phyloP scores from a whole-genome alignment of 2,797 vertebrate genomes.

The Phaenicophaeus curvirostris region DNA sequence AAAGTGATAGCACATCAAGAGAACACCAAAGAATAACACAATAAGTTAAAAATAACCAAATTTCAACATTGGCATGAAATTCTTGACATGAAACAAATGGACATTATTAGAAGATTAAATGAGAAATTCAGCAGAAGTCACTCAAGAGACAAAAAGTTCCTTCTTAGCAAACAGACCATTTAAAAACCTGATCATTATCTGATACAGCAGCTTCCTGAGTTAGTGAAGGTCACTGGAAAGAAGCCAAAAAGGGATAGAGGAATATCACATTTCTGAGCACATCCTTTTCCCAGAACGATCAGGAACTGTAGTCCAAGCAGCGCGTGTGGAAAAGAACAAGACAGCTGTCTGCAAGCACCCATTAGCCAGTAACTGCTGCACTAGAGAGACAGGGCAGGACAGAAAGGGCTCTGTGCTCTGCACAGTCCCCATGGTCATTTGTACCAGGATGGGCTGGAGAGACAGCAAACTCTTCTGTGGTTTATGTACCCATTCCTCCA shows the following conservation, averaged over 20 bases:
- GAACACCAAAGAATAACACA: background rate
- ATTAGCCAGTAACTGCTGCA: too few relatives aligned
- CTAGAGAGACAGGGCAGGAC: background rate
- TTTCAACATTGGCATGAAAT: background rate
- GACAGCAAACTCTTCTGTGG: background rate
- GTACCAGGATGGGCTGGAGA: background rate
- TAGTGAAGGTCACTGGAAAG: background rate
- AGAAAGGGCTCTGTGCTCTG: background rate
- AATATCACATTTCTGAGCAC: background rate
- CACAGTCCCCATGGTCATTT: rapidly evolving
- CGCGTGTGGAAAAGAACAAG: background rate
- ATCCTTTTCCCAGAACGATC: background rate
- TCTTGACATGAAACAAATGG: background rate
- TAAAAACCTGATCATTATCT: background rate
- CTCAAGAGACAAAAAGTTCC: background rate
- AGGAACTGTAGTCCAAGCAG: background rate
- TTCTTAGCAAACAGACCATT: background rate
- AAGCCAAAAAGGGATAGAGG: background rate
- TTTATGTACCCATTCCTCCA: background rate
- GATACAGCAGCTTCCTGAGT: background rate
- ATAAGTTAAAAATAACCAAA: background rate
- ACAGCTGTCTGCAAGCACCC: background rate
- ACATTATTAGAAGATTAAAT: background rate
- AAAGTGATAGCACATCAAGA: background rate
- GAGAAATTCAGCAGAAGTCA: background rate